These are phyloP conservation scores for Heliopora coerulea DNA, from an alignment of 92 coral and sea anemone species.

Conservation along the genomic window DNA sequence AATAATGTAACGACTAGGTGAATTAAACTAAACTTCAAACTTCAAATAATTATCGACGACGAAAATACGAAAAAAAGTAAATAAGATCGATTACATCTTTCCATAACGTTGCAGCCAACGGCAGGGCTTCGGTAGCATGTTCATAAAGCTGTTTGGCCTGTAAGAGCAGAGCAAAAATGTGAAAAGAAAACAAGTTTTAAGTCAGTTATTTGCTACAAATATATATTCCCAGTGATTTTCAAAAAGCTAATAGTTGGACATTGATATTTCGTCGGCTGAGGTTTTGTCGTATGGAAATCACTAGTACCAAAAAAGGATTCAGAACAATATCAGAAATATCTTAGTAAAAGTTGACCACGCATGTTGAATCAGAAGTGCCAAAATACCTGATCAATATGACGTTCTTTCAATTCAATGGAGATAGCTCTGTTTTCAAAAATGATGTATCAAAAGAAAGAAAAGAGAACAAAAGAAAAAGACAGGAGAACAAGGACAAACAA, in stretches of 20 bases:
- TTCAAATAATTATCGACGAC: not conserved
- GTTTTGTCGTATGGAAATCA: too few species aligned
- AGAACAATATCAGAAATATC: too few species aligned
- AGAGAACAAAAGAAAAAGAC: slow-evolving; percentile 10
- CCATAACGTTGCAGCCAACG: slow-evolving; percentile 95
- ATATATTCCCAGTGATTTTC: too few species aligned
- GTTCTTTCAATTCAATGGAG: slow-evolving; percentile 73
- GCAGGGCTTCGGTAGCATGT: slow-evolving; percentile 79
- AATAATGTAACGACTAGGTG: too few species aligned
- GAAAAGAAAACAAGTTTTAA: slow-evolving; percentile 35
- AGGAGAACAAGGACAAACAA: not conserved
- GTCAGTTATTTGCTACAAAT: too few species aligned
- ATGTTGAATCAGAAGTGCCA: too few species aligned
- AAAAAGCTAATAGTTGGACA: too few species aligned
- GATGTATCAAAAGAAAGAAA: slow-evolving; percentile 18
- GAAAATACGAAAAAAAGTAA: not conserved
- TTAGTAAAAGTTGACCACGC: too few species aligned
- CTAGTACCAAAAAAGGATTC: too few species aligned
- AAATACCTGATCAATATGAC: slow-evolving; percentile 75
- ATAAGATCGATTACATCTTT: slow-evolving; percentile 87
- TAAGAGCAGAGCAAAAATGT: slow-evolving; percentile 28
- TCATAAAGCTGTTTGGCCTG: slow-evolving; percentile 96
- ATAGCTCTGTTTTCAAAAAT: slow-evolving; percentile 65
- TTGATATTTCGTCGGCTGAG: too few species aligned
- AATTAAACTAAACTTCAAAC: too few species aligned